Evolutionary conservation across 2,797 vertebrate species (phyloP), one percentile per base, ranked within the genome.

Genomic region (Artibeus lituratus): DNA sequence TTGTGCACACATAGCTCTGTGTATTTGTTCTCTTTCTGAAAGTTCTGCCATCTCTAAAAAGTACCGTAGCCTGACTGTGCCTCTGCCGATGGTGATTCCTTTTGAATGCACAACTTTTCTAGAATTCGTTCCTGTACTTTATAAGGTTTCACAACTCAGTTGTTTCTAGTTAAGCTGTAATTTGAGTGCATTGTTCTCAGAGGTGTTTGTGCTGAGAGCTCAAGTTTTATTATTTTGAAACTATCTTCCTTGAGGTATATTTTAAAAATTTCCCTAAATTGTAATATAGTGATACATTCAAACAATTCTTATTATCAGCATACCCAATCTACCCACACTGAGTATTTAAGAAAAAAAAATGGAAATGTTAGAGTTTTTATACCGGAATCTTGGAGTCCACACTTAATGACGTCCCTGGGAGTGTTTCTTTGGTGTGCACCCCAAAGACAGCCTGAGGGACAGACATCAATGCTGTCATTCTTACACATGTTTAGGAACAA

Each of bases 151-250:
- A 97, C 92, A 97, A 96, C 96, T 96, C 92, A 94, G 96, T 97
- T 96, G 94, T 96, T 98, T 96, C 96, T 98, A 94, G 94, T 96
- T 98, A 96, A 98, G 90, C 96, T 97, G 69, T 97, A 72, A 82
- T 91, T 96, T 90, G 81, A 98, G 90, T 87, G 39, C 74, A 87
- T 73, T 94, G 95, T 97, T 98, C 97, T 97, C 96, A 98, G 97
- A 97, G 96, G 96, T 97, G 91, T 85, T 98, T 98, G 95, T 97
- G 87, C 67, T 92, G 83, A 93, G 65, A 98, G 87, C 88, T 97
- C 94, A 97, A 86, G 96, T 98, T 90, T 97, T 93, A 88, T 98
- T 98, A 95, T 98, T 97, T 98, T 96, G 94, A 95, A 14, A 47
- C 69, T 96, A 96, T 97, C 91, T 96, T 96, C 96, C 94, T 95